Evolutionary conservation across 1,140 invertebrate species (phyloP).

Genomic region (Olivierus martensii): DNA sequence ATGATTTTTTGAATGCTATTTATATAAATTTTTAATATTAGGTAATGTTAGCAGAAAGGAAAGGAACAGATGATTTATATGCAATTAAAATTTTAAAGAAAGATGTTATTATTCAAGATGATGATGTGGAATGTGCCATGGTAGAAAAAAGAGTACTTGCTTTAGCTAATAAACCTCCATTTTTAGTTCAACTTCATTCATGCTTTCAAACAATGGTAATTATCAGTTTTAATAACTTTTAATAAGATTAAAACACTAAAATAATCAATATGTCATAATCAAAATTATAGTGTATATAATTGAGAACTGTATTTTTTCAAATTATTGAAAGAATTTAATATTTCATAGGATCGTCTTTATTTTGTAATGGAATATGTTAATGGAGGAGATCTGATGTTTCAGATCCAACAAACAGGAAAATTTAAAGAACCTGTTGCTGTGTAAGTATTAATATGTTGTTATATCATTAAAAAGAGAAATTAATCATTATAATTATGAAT

Average conservation of each 20-base stretch:
- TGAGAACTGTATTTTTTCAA: no score
- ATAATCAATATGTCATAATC: no score
- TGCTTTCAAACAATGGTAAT: slow-evolving; percentile 98
- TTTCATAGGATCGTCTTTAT: slow-evolving; percentile 68
- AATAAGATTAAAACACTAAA: no score
- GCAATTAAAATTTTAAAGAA: slow-evolving; percentile 99
- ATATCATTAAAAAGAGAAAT: no score
- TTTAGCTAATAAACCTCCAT: slow-evolving; percentile 88
- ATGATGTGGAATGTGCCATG: slow-evolving; percentile 99
- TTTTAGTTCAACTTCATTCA: slow-evolving; percentile 94
- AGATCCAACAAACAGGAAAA: slow-evolving; percentile 98
- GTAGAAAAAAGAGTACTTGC: slow-evolving; percentile 95
- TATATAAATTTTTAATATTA: slow-evolving; percentile 27
- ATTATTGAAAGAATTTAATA: no score
- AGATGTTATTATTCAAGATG: slow-evolving; percentile 94
- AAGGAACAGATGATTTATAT: slow-evolving; percentile 96
- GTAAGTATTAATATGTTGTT: slow-evolving; percentile 50
- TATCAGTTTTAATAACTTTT: no score
- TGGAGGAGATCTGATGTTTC: slow-evolving; percentile 98
- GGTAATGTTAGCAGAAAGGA: slow-evolving; percentile 92
- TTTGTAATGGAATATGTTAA: slow-evolving; percentile 99
- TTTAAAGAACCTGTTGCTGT: slow-evolving; percentile 99
- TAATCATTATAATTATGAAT: no score
- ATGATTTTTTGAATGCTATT: background rate
- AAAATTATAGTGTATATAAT: no score